These are phyloP conservation scores for Drosophila cognata DNA, from an alignment of 2,888 invertebrate species.

Conservation along the genomic window DNA sequence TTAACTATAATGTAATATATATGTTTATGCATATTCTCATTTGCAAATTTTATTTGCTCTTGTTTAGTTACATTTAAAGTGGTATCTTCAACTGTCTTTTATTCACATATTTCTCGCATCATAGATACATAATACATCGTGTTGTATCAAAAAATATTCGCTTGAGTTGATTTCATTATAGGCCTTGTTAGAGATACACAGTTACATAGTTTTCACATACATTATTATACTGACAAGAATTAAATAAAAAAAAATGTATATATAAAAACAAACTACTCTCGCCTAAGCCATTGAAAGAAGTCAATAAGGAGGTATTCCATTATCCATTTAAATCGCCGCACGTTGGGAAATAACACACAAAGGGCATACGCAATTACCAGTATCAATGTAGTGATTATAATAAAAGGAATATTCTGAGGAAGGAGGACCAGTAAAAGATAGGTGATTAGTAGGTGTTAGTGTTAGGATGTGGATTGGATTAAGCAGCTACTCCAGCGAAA, in stretches of 20 bases:
- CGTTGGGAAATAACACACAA: conserved; percentile 18
- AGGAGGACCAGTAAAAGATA: conserved; percentile 1
- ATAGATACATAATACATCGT: conserved; percentile 64
- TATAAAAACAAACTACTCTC: background rate
- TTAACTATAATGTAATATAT: conserved; percentile 19
- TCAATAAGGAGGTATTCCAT: background rate
- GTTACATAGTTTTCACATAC: conserved; percentile 38
- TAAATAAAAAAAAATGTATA: conserved; percentile 24
- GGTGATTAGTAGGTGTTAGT: conserved; percentile 30
- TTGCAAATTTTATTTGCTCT: conserved; percentile 58
- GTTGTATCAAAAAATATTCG: conserved; percentile 51
- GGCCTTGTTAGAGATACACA: conserved; percentile 51
- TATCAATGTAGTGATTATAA: conserved; percentile 4
- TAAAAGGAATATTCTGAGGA: conserved; percentile 22
- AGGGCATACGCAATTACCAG: conserved; percentile 19
- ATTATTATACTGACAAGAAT: conserved; percentile 62
- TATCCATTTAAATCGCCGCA: conserved; percentile 8
- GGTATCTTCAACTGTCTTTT: conserved; percentile 58
- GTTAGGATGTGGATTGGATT: background rate
- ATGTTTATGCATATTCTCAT: conserved; percentile 36
- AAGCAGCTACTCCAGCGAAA: conserved; percentile 13
- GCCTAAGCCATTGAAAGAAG: background rate
- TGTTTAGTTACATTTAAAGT: conserved; percentile 53
- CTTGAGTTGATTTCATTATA: conserved; percentile 63
- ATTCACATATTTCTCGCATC: conserved; percentile 61